A percentile compares a stretch with the other conserved stretches of the same genome.
phyloP scores from a whole-genome alignment of 37 sponge, comb jelly and placozoan species.

The Eunapius fragilis region DNA sequence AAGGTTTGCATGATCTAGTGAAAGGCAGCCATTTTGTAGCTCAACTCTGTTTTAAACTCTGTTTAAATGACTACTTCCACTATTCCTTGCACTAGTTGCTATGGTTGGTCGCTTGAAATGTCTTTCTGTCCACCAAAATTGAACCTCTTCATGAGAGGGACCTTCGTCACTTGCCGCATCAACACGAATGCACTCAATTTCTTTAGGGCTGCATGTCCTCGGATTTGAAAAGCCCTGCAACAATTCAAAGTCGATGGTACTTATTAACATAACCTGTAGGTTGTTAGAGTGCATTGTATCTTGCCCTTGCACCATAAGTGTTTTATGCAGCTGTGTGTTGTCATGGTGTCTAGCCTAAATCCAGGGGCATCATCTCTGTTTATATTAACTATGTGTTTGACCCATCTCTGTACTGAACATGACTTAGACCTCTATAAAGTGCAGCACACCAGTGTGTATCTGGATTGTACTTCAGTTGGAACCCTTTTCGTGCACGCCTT shows the following conservation, averaged over 20 bases:
- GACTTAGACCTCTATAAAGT: conserved; percentile 13
- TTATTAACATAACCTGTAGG: conserved; percentile 1
- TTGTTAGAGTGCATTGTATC: neutral
- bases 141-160: conserved; percentile 13
- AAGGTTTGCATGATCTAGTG: conserved; percentile 24
- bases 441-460: conserved; percentile 44
- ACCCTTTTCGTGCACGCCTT: conserved; percentile 28
- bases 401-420: conserved; percentile 6
- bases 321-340: conserved; percentile 3
- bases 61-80: conserved; percentile 10
- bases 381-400: neutral
- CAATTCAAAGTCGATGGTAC: neutral
- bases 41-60: conserved; percentile 30
- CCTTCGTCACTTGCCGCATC: conserved; percentile 38
- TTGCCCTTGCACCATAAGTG: conserved; percentile 1
- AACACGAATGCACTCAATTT: conserved; percentile 21
- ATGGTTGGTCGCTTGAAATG: neutral
- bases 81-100: conserved; percentile 5
- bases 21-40: no score
- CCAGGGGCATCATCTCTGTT: conserved; percentile 22
- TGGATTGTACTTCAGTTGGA: conserved; percentile 40
- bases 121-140: conserved; percentile 21
- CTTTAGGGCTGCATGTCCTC: neutral
- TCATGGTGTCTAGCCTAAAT: conserved; percentile 8
- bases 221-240: neutral